These are phyloP conservation scores for Saxidomus purpurata DNA, from an alignment of 1,140 invertebrate genomes.

Conservation along the genomic window DNA sequence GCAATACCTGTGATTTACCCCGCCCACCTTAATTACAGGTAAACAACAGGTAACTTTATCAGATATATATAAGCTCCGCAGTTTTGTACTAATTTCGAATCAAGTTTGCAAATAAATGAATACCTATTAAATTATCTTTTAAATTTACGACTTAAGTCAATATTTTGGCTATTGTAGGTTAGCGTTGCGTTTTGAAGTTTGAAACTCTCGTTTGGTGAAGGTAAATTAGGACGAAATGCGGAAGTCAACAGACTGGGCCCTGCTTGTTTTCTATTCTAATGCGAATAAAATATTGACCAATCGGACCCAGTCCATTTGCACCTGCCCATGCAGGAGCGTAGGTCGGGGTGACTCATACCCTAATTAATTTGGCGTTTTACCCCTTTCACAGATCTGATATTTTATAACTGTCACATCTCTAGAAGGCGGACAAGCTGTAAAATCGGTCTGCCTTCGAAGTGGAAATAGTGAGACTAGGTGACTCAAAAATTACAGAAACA, in stretches of 20 bases:
- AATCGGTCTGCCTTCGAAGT: too few species aligned
- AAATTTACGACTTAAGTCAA: background rate
- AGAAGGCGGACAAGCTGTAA: too few species aligned
- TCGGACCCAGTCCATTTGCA: constrained; percentile 25
- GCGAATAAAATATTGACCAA: background rate
- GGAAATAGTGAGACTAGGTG: too few species aligned
- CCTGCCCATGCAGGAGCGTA: background rate
- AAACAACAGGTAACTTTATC: constrained; percentile 11
- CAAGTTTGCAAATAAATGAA: background rate
- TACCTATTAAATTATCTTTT: background rate
- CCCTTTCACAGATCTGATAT: too few species aligned
- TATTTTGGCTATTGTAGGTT: background rate
- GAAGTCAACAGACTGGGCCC: constrained; percentile 6
- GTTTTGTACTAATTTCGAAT: background rate
- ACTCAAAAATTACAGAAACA: too few species aligned
- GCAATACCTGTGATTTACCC: too few species aligned
- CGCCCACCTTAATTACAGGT: background rate
- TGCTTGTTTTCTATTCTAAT: background rate
- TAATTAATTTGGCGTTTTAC: too few species aligned
- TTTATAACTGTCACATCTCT: too few species aligned
- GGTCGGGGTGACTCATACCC: background rate
- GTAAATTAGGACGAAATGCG: background rate
- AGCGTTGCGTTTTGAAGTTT: constrained; percentile 14
- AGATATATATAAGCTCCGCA: background rate
- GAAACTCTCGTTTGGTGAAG: background rate